Percentiles rank a stretch among this genome's conserved stretches.
Evolutionary conservation across 1,140 invertebrate genomes (phyloP).

Genomic region (Macrostomum lignano): DNA sequence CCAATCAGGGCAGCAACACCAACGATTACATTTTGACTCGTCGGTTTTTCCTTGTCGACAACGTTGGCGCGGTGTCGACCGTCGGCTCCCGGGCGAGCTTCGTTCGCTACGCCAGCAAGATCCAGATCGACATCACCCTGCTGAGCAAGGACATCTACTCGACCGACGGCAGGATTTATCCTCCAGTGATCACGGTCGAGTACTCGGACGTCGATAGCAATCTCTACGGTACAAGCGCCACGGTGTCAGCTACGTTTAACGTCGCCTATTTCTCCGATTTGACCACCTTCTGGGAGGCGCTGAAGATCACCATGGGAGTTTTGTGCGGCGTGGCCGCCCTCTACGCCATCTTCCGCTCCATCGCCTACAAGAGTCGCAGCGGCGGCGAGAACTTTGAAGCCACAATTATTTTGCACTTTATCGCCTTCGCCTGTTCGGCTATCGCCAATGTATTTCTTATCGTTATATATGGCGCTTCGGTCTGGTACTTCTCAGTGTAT

Average conservation of each 20-base stretch:
- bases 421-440: constrained; percentile 34
- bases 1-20: not conserved
- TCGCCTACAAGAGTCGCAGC: constrained; percentile 32
- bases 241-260: constrained; percentile 11
- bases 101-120: not conserved
- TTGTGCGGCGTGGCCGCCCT: constrained; percentile 33
- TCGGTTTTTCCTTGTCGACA: constrained; percentile 40
- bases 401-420: constrained; percentile 30
- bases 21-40: constrained; percentile 25
- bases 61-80: constrained; percentile 9
- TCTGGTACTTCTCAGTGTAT: constrained; percentile 42
- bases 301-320: constrained; percentile 28
- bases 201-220: constrained; percentile 14
- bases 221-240: constrained; percentile 8
- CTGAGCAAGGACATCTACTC: constrained; percentile 5
- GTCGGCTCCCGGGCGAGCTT: constrained; percentile 1
- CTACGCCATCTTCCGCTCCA: constrained; percentile 36
- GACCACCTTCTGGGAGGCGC: not conserved
- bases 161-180: constrained; percentile 21
- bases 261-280: constrained; percentile 3
- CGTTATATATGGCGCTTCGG: constrained; percentile 34
- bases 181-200: constrained; percentile 23
- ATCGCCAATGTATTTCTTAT: constrained; percentile 41
- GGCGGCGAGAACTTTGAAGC: constrained; percentile 18
- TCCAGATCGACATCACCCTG: constrained; percentile 1